Base-by-base conservation (phyloP, 30 jellyfish, hydroid and myxozoan species). In the Cassiopea andromeda region DNA sequence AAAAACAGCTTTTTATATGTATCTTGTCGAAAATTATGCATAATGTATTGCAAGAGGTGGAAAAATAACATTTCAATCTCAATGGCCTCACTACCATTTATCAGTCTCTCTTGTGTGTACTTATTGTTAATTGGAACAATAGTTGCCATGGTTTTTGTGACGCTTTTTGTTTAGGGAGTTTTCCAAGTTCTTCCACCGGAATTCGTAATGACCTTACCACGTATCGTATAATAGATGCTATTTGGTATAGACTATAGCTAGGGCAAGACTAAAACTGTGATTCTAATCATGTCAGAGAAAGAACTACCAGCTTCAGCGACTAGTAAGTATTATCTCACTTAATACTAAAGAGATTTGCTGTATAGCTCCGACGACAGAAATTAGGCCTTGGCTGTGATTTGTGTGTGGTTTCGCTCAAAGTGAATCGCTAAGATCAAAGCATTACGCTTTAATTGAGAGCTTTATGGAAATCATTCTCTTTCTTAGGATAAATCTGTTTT, bases 101-200 rank as follows among this genome's bases (percentile, higher is more conserved):
- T 14, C 10, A 54, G 12, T 64, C 43, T 64, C 73, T 64, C 73
- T 2, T 14, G 8, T 4, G 73, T 27, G 43, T 5, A 9, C 43
- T 64, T 4, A 27, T 9, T 9, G 73, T 14, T 64, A 0, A 81
- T 66, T 81, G 90, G 82, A 64, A 27, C 7, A 58, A 59, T 13
- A n/a, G 90, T 81, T 64, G 48, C 90, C 70, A 81, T 81, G 82
- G 90, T 81, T 81, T 64, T 81, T 81, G 90, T 67, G 90, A 81
- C 90, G 90, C 90, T 81, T 64, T 81, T 66, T 61, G 78, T 61
- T 81, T 48, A 44, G 84, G 74, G 12, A 54, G 7, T 54, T 54
- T 27, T 27, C 38, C 44, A 67, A 14, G 44, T 16, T 7, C 45
- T 38, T 1, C 6, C 79, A 43, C 17, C 10, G 49, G 54, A 70